phyloP scores from a whole-genome alignment of 1,140 invertebrate species.

The Aphelinus certus region DNA sequence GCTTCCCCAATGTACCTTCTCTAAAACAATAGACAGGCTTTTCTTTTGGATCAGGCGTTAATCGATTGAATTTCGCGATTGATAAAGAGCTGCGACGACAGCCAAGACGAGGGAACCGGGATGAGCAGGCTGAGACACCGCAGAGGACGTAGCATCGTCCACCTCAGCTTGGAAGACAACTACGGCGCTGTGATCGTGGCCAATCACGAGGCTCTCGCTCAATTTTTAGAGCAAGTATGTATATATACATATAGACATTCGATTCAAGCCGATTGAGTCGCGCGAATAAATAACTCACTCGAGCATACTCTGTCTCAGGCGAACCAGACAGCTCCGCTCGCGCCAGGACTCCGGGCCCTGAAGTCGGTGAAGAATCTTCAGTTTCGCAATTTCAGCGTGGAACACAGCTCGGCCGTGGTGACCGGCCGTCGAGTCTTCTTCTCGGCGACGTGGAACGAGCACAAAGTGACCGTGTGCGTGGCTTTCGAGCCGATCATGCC shows the following conservation, averaged over 20 bases:
- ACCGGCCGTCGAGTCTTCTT: slow-evolving; percentile 78
- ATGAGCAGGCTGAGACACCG: slow-evolving; percentile 74
- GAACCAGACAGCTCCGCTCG: slow-evolving; percentile 73
- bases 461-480: slow-evolving; percentile 77
- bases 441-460: slow-evolving; percentile 75
- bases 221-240: slow-evolving; percentile 82
- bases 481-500: slow-evolving; percentile 68
- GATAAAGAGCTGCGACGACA: slow-evolving; percentile 57
- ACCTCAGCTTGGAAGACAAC: slow-evolving; percentile 85
- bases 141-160: slow-evolving; percentile 80
- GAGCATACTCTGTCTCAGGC: slow-evolving; percentile 64
- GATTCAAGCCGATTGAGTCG: background rate
- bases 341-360: slow-evolving; percentile 72
- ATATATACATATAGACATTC: background rate
- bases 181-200: slow-evolving; percentile 88
- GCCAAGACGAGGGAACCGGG: slow-evolving; percentile 63
- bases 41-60: too few relatives aligned
- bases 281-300: background rate
- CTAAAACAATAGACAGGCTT: too few relatives aligned
- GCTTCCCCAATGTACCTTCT: too few relatives aligned
- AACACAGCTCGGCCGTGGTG: slow-evolving; percentile 66
- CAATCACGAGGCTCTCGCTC: slow-evolving; percentile 86
- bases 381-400: slow-evolving; percentile 75
- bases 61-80: too few relatives aligned
- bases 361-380: slow-evolving; percentile 78